Base-by-base conservation (phyloP, 2,113 vertebrate species). In the Labrus mixtus region DNA sequence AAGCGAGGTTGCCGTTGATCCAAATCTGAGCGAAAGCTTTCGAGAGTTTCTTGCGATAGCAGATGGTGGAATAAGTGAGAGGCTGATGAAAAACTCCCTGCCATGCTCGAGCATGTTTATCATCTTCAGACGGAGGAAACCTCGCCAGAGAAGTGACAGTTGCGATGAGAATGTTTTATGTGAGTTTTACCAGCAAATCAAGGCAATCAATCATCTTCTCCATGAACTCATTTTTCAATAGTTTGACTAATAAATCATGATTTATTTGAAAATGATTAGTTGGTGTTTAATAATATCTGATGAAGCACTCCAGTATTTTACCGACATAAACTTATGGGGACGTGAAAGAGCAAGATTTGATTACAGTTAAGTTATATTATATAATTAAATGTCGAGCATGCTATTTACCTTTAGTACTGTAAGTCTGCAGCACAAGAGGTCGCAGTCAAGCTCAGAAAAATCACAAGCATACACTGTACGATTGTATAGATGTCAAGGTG, bases 41-140 rank as follows among this genome's bases (percentile, higher is more conserved):
- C 48, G 6, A 43, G 36, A 23, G 29, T 12, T 59, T 53, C 12
- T 69, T 8, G 19, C 13, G 23, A 8, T 10, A 46, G 63, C 76
- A 83, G 72, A 73, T 79, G 76, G 76, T 59, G 13, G 17, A 69
- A 56, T 53, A 23, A 61, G 48, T 48, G 22, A 63, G 62, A 68
- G n/a, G 39, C 59, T 62, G 43, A 51, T 36, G 23, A 9, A 58
- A 68, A 68, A 60, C 20, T 65, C 23, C 7, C 41, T 39, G 39
- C 41, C 55, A 22, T 54, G 69, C 55, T 45, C 19, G 43, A 54
- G n/a, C 15, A 13, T 67, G 65, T 76, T 79, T 59, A 48, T 74
- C 50, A 13, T 66, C 56, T 61, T 70, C 70, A 72, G 25, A 67
- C 50, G 12, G 43, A 39, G 56, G 61, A 67, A 67, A 46, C 37